These are phyloP conservation scores for Limnephilus lunatus DNA, from an alignment of 2,888 invertebrate genomes.

Conservation along the genomic window DNA sequence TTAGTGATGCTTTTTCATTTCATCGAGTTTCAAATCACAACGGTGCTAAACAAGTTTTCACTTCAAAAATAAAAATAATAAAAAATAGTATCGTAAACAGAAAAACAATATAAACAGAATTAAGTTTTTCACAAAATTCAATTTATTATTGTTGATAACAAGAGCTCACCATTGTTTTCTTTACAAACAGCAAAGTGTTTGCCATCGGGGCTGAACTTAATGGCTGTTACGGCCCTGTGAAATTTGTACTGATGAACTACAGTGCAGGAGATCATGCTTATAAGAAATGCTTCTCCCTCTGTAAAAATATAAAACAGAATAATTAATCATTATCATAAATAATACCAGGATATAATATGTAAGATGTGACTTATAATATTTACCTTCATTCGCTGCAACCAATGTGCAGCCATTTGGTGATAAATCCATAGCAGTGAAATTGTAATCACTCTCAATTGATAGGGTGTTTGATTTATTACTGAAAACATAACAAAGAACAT, in stretches of 20 bases:
- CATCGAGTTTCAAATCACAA: too few relatives aligned
- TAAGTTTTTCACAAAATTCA: not conserved
- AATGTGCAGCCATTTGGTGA: slow-evolving; percentile 92
- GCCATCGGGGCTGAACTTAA: slow-evolving; percentile 96
- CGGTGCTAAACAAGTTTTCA: too few relatives aligned
- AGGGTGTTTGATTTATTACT: slow-evolving; percentile 94
- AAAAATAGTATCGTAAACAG: not conserved
- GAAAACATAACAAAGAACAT: slow-evolving; percentile 69
- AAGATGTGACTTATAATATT: slow-evolving; percentile 66
- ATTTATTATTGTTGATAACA: slow-evolving; percentile 4
- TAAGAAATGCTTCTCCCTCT: slow-evolving; percentile 90
- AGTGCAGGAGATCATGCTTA: slow-evolving; percentile 89
- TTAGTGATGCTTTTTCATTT: too few relatives aligned
- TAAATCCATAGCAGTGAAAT: slow-evolving; percentile 90
- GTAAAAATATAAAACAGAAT: slow-evolving; percentile 62
- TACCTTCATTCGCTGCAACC: slow-evolving; percentile 93
- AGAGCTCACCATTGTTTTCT: slow-evolving; percentile 83
- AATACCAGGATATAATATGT: not conserved
- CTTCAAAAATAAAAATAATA: too few relatives aligned
- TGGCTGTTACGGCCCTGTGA: slow-evolving; percentile 84
- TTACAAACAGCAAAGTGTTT: slow-evolving; percentile 94
- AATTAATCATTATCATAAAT: not conserved
- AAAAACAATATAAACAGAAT: not conserved
- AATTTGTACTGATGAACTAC: slow-evolving; percentile 92
- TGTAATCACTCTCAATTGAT: slow-evolving; percentile 90